Evolutionary conservation across 2,797 vertebrate species (phyloP).

Genomic region (Pygocentrus nattereri): DNA sequence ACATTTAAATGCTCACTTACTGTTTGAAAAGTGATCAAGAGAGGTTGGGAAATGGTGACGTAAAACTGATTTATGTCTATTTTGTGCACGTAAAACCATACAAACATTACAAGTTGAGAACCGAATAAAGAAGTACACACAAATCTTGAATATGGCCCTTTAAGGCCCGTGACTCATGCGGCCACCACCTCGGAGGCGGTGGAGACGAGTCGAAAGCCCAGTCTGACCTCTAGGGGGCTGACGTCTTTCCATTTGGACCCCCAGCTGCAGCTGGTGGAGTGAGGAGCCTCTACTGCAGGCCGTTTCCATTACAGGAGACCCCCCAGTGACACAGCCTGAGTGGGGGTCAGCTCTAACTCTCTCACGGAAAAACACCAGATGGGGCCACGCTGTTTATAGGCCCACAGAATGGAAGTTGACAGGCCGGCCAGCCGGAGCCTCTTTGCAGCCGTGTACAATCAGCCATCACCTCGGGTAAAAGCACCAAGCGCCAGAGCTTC

Average conservation of each 20-base stretch:
- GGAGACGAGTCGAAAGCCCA: neutral
- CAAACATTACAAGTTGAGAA: neutral
- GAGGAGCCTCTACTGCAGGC: neutral
- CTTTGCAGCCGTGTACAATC: slow-evolving; percentile 44
- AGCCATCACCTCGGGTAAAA: slow-evolving; percentile 47
- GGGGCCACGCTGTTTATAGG: neutral
- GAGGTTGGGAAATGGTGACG: no score
- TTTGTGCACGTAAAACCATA: neutral
- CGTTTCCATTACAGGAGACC: slow-evolving; percentile 13
- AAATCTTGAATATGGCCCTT: neutral
- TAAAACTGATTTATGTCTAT: no score
- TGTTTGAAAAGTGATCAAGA: no score
- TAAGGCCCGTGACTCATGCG: neutral
- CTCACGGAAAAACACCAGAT: slow-evolving; percentile 2
- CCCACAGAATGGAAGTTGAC: slow-evolving; percentile 22
- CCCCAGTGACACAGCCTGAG: neutral
- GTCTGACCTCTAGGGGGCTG: neutral
- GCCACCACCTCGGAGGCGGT: neutral
- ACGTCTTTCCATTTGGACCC: neutral
- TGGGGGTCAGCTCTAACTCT: slow-evolving; percentile 2
- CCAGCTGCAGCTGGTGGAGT: neutral
- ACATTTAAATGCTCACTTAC: no score
- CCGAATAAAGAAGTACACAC: neutral
- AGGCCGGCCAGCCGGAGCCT: slow-evolving; percentile 31
- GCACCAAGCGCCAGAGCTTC: neutral